phyloP scores from a whole-genome alignment of 2,113 vertebrate genomes.

The Nibea albiflora region DNA sequence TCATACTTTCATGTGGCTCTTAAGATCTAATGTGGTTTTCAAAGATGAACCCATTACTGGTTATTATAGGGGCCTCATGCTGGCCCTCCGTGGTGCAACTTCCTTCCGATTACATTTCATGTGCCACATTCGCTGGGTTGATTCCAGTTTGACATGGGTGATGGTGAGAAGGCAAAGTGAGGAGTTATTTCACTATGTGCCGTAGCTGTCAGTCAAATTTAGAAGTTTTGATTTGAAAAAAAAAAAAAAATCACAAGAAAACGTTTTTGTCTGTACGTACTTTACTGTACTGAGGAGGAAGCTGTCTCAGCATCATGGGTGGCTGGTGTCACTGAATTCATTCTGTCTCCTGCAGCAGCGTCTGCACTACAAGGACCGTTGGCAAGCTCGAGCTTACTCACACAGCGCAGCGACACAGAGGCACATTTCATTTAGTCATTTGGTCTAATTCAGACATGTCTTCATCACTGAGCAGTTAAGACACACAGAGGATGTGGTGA shows the following conservation, averaged over 20 bases:
- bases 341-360: neutral
- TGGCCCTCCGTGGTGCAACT: conserved; percentile 45
- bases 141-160: neutral
- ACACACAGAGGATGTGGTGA: conserved; percentile 33
- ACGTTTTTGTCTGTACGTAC: neutral
- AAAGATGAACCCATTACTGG: conserved; percentile 68
- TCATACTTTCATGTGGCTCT: conserved; percentile 71
- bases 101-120: conserved; percentile 58
- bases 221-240: neutral
- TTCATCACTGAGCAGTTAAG: conserved; percentile 31
- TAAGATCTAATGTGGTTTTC: conserved; percentile 68
- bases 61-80: conserved; percentile 55
- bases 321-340: conserved; percentile 12
- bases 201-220: neutral
- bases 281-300: neutral
- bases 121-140: conserved; percentile 7
- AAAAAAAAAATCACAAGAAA: too few species aligned
- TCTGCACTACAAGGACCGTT: neutral
- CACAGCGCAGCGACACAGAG: neutral
- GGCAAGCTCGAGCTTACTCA: neutral
- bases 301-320: neutral
- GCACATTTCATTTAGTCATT: conserved; percentile 25
- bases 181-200: neutral
- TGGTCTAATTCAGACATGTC: conserved; percentile 19
- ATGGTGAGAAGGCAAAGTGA: conserved; percentile 14